Percentiles rank a stretch among this genome's conserved stretches.
Evolutionary conservation across 2,888 invertebrate species (phyloP).

Genomic region (Latheticus oryzae): DNA sequence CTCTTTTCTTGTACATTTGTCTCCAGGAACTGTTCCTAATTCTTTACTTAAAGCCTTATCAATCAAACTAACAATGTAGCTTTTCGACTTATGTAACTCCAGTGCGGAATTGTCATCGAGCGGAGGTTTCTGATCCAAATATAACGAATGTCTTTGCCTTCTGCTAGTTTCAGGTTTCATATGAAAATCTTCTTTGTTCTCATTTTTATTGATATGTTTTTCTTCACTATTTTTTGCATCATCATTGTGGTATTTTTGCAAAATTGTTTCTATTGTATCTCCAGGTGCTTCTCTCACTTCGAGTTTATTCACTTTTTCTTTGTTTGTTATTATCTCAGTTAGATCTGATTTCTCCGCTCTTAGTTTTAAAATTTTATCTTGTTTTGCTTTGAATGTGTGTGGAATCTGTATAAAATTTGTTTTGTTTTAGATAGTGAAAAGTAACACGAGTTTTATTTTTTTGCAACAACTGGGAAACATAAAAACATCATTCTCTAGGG

Average conservation of each 20-base stretch:
- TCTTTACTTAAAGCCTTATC: constrained; percentile 66
- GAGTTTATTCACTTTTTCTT: constrained; percentile 23
- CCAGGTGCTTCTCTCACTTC: constrained; percentile 29
- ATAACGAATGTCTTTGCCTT: constrained; percentile 1
- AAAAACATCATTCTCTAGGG: constrained; percentile 3
- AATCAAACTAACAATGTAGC: constrained; percentile 65
- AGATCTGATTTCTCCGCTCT: constrained; percentile 29
- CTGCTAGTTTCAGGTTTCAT: constrained; percentile 1
- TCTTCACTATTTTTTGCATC: neutral
- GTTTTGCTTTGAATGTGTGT: constrained; percentile 44
- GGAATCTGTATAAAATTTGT: constrained; percentile 37
- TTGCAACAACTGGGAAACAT: no score
- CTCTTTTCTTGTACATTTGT: constrained; percentile 41
- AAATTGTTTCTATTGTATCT: constrained; percentile 22
- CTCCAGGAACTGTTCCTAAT: constrained; percentile 60
- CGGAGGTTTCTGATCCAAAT: constrained; percentile 19
- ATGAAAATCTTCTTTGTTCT: neutral
- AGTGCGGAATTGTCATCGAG: constrained; percentile 59
- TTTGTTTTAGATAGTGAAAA: neutral
- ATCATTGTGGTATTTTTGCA: constrained; percentile 5
- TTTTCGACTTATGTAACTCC: constrained; percentile 65
- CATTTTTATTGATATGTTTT: constrained; percentile 1
- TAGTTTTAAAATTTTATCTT: constrained; percentile 35
- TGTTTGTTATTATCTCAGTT: constrained; percentile 7
- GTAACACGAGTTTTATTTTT: no score